phyloP scores from a whole-genome alignment of 2,113 vertebrate genomes.

The Picathartes gymnocephalus region DNA sequence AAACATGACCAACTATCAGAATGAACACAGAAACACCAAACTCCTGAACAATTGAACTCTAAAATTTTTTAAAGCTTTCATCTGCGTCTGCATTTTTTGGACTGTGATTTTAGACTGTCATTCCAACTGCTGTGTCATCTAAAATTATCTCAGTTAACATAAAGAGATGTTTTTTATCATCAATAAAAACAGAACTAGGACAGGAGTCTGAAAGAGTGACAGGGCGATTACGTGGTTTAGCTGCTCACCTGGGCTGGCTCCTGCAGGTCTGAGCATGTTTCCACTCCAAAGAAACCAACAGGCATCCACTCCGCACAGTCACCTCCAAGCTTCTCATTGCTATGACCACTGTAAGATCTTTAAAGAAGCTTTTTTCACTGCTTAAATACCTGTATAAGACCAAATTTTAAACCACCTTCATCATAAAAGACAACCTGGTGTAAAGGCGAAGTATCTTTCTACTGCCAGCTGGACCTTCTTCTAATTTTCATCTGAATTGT shows the following conservation, averaged over 20 bases:
- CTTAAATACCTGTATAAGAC: not conserved
- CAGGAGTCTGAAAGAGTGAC: not conserved
- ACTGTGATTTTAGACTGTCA: not conserved
- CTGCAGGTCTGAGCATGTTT: not conserved
- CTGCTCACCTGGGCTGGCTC: not conserved
- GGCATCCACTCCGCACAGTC: not conserved
- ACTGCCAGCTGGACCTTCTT: not conserved
- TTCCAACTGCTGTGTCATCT: not conserved
- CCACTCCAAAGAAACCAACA: not conserved
- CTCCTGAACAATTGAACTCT: not conserved
- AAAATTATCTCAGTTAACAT: not conserved
- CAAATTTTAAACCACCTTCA: not conserved
- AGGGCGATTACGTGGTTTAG: not conserved
- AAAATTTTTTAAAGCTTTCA: not conserved
- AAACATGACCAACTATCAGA: not conserved
- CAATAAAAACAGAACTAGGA: not conserved
- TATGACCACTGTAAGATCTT: not conserved
- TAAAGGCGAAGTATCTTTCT: not conserved
- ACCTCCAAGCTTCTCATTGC: not conserved
- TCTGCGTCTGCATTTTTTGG: not conserved
- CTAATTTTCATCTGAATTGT: not conserved
- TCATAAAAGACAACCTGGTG: not conserved
- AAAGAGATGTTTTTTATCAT: not conserved
- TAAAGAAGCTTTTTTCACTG: not conserved
- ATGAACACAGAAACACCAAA: not conserved